Evolutionary conservation across 2,888 invertebrate genomes (phyloP).

Genomic region (Drosophila diplacantha): DNA sequence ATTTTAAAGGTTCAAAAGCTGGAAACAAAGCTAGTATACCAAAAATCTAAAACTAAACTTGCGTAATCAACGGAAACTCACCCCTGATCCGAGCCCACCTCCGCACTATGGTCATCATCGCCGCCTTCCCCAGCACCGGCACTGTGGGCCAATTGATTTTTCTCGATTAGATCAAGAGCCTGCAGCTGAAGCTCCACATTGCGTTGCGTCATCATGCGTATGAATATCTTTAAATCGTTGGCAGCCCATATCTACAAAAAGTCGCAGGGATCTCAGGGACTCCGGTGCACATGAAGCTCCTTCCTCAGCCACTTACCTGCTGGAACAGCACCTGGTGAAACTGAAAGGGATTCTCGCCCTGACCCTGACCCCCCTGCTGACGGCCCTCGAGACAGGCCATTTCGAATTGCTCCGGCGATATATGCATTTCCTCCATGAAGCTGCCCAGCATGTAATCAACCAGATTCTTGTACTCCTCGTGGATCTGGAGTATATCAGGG

Average conservation of each 20-base stretch:
- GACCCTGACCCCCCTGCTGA: slow-evolving; percentile 68
- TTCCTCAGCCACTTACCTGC: slow-evolving; percentile 72
- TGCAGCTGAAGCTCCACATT: slow-evolving; percentile 94
- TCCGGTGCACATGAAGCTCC: neutral
- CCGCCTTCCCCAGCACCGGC: slow-evolving; percentile 38
- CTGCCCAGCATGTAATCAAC: slow-evolving; percentile 94
- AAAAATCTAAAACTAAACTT: no score
- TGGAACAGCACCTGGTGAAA: slow-evolving; percentile 82
- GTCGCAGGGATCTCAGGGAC: neutral
- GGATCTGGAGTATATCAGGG: slow-evolving; percentile 86
- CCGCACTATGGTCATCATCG: slow-evolving; percentile 42
- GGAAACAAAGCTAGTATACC: neutral
- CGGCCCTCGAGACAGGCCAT: slow-evolving; percentile 82
- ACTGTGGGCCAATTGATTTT: slow-evolving; percentile 82
- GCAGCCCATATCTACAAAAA: slow-evolving; percentile 87
- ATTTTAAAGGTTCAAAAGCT: neutral
- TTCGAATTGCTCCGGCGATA: slow-evolving; percentile 92
- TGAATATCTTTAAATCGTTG: slow-evolving; percentile 92
- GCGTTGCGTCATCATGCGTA: slow-evolving; percentile 94
- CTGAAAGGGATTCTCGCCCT: slow-evolving; percentile 79
- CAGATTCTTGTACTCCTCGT: slow-evolving; percentile 91
- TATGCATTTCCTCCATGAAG: slow-evolving; percentile 95
- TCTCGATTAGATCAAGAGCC: slow-evolving; percentile 90
- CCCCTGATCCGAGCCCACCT: slow-evolving; percentile 51
- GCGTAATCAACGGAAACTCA: slow-evolving; percentile 13